These are phyloP conservation scores for Spilogale gracilis DNA, from an alignment of 2,113 vertebrate genomes.

Conservation along the genomic window DNA sequence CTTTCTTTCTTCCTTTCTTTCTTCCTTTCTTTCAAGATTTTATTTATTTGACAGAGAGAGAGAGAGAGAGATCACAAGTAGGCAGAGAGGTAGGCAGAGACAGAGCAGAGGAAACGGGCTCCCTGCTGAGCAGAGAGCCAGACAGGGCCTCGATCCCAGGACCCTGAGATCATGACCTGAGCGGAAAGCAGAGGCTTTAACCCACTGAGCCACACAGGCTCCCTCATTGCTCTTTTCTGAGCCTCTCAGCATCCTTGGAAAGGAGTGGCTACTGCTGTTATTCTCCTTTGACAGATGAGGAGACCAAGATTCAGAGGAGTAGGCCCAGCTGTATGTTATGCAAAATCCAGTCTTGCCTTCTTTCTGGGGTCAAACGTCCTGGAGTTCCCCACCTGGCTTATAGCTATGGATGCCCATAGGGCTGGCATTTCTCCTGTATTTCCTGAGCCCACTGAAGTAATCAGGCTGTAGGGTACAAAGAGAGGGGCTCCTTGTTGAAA, in stretches of 20 bases:
- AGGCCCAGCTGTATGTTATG: not conserved
- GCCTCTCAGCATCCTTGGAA: not conserved
- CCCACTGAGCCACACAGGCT: too few relatives aligned
- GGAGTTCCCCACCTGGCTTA: not conserved
- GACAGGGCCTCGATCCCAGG: too few relatives aligned
- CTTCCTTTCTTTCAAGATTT: too few relatives aligned
- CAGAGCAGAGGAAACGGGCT: too few relatives aligned
- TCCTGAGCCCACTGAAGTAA: not conserved
- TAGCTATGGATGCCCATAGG: not conserved
- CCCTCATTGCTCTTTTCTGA: not conserved
- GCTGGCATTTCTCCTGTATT: not conserved
- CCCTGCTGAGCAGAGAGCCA: too few relatives aligned
- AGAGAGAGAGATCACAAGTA: too few relatives aligned
- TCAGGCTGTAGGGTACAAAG: not conserved
- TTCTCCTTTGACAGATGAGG: not conserved
- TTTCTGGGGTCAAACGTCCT: not conserved
- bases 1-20: too few relatives aligned
- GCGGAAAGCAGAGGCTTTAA: too few relatives aligned
- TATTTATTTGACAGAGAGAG: too few relatives aligned
- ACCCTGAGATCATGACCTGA: too few relatives aligned
- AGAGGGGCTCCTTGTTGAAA: not conserved
- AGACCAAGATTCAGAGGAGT: not conserved
- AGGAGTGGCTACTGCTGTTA: not conserved
- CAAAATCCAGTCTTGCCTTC: not conserved
- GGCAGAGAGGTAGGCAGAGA: too few relatives aligned